Conservation (phyloP, 2,797 vertebrate genomes). For the Dryobates pubescens region DNA sequence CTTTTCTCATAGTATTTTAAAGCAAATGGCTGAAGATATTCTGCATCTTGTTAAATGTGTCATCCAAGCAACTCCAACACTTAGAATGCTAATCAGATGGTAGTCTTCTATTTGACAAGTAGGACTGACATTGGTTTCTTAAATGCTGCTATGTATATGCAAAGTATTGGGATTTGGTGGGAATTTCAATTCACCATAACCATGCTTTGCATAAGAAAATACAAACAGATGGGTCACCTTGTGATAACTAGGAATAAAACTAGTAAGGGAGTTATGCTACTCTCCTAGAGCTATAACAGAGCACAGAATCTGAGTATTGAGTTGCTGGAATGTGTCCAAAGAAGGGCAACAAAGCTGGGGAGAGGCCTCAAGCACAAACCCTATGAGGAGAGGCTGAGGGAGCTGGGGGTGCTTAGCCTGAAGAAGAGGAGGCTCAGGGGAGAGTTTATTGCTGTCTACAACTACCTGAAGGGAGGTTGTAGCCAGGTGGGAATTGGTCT, state of each 20-base stretch:
- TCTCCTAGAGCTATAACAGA: neutral
- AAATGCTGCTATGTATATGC: conserved; percentile 16
- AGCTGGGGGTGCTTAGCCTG: no score
- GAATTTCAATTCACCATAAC: conserved; percentile 2
- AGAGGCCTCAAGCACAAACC: no score
- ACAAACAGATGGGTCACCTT: conserved; percentile 28
- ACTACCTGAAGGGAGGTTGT: no score
- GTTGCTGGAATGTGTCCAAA: no score
- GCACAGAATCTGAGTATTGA: neutral
- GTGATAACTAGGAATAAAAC: neutral
- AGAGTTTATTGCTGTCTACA: no score
- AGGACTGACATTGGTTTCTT: neutral
- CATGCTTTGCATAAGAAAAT: neutral
- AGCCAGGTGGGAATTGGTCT: no score
- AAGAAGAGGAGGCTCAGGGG: no score
- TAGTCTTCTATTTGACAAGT: conserved; percentile 25
- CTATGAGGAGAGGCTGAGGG: no score
- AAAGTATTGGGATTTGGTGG: conserved; percentile 10
- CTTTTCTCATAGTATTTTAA: neutral
- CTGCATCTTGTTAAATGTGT: neutral
- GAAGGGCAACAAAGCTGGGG: no score
- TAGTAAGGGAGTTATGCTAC: neutral
- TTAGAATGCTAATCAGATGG: conserved; percentile 46
- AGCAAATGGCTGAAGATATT: conserved; percentile 39
- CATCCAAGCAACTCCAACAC: conserved; percentile 33